These are phyloP conservation scores for Otolemur garnettii DNA, from an alignment of 2,113 vertebrate genomes.

Conservation along the genomic window DNA sequence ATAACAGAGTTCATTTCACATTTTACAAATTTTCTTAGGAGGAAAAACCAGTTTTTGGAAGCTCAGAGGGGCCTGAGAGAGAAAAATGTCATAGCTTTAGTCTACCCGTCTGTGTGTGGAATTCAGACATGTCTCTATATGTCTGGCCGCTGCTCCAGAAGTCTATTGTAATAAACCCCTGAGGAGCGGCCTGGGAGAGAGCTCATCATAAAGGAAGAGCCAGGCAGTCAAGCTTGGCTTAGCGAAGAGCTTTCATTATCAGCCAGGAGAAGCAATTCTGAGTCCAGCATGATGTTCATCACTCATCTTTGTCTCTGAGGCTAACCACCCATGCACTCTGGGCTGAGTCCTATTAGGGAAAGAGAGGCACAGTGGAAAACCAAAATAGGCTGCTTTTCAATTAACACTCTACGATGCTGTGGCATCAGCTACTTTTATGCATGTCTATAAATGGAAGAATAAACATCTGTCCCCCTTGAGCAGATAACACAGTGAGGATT, in stretches of 20 bases:
- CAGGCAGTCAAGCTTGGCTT: constrained; percentile 35
- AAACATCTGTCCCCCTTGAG: not conserved
- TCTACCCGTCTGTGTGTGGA: not conserved
- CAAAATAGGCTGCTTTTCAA: not conserved
- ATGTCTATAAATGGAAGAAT: not conserved
- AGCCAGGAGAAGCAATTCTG: constrained; percentile 57
- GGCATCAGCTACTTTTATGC: constrained; percentile 2
- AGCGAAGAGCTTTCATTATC: constrained; percentile 68
- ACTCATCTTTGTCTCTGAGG: constrained; percentile 65
- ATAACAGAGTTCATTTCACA: not conserved
- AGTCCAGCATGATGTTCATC: constrained; percentile 33
- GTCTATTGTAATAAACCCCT: constrained; percentile 22
- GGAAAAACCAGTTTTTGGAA: not conserved
- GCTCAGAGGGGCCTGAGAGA: not conserved
- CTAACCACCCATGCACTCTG: constrained; percentile 29
- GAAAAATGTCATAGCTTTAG: not conserved
- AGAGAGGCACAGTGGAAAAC: not conserved
- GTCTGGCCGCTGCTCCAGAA: not conserved
- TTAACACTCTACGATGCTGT: constrained; percentile 43
- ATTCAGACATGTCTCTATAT: not conserved
- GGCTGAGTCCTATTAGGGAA: not conserved
- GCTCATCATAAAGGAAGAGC: constrained; percentile 46
- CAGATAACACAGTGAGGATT: not conserved
- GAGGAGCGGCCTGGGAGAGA: constrained; percentile 2
- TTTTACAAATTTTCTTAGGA: not conserved